Percentiles rank a stretch among this genome's conserved stretches.
phyloP scores from a whole-genome alignment of 2,797 vertebrate genomes.

The Fistularia tabacaria region DNA sequence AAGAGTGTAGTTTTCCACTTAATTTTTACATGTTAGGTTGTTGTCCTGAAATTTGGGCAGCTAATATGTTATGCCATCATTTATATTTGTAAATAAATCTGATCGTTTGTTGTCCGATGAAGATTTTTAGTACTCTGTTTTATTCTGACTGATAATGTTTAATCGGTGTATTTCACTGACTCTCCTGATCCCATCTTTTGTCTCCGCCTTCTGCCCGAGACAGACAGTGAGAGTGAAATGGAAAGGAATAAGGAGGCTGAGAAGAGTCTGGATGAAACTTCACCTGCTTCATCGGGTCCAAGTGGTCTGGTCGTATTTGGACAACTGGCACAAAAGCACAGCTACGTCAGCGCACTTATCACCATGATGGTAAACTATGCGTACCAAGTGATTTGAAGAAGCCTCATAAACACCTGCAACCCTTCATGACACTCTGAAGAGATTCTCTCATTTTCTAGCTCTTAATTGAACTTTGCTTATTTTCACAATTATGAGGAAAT shows the following conservation, averaged over 20 bases:
- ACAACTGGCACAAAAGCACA: conserved; percentile 76
- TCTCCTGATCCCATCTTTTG: neutral
- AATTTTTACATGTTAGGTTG: neutral
- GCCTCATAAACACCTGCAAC: neutral
- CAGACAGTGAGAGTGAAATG: conserved; percentile 22
- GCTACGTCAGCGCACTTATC: conserved; percentile 78
- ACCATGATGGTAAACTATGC: conserved; percentile 76
- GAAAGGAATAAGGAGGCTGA: conserved; percentile 19
- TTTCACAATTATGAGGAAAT: too few relatives aligned
- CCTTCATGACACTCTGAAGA: too few relatives aligned
- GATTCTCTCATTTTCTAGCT: too few relatives aligned
- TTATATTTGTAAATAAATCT: neutral
- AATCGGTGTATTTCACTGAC: neutral
- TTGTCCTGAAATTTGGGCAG: neutral
- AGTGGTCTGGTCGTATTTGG: conserved; percentile 69
- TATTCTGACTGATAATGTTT: neutral
- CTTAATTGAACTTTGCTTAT: too few relatives aligned
- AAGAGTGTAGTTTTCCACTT: neutral
- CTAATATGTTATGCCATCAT: neutral
- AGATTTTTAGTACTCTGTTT: neutral
- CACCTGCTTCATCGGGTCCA: conserved; percentile 37
- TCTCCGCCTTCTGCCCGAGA: conserved; percentile 15
- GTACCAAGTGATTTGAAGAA: neutral
- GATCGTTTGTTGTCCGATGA: too few relatives aligned
- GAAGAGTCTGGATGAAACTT: conserved; percentile 26